A percentile compares a stretch with the other conserved stretches of the same genome.
Conservation (phyloP, 2,797 vertebrate species). For the Balearica regulorum region DNA sequence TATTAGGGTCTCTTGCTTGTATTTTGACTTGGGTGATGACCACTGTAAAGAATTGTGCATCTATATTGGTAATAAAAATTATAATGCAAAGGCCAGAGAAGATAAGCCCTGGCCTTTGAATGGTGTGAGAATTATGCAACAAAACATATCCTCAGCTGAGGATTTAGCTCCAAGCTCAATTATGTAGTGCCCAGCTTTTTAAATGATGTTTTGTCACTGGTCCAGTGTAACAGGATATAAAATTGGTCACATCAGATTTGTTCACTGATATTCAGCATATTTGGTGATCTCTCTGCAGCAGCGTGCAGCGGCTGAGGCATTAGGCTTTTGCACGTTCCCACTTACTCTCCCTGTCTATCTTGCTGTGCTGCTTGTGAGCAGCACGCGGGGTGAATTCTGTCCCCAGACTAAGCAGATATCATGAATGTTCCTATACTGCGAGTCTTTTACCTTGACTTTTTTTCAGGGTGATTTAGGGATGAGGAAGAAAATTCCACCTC, state of each 20-base stretch:
- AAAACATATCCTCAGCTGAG: background rate
- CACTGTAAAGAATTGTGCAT: background rate
- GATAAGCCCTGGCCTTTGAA: background rate
- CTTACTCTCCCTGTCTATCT: background rate
- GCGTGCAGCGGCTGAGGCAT: background rate
- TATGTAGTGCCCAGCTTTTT: background rate
- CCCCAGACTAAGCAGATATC: background rate
- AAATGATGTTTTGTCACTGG: background rate
- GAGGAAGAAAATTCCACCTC: background rate
- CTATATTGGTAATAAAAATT: background rate
- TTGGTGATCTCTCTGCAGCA: background rate
- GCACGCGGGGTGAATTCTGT: background rate
- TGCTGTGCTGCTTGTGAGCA: background rate
- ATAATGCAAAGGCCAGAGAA: background rate
- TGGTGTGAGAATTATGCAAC: background rate
- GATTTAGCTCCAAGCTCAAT: background rate
- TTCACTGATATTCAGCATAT: accelerated
- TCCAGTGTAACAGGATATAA: background rate
- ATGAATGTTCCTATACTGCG: background rate
- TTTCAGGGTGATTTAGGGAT: background rate
- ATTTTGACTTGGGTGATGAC: background rate
- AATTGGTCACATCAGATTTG: accelerated
- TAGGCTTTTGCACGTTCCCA: background rate
- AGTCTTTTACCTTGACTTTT: background rate
- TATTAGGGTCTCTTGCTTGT: background rate